phyloP scores from a whole-genome alignment of 2,797 vertebrate species.

The Halcyon badia region DNA sequence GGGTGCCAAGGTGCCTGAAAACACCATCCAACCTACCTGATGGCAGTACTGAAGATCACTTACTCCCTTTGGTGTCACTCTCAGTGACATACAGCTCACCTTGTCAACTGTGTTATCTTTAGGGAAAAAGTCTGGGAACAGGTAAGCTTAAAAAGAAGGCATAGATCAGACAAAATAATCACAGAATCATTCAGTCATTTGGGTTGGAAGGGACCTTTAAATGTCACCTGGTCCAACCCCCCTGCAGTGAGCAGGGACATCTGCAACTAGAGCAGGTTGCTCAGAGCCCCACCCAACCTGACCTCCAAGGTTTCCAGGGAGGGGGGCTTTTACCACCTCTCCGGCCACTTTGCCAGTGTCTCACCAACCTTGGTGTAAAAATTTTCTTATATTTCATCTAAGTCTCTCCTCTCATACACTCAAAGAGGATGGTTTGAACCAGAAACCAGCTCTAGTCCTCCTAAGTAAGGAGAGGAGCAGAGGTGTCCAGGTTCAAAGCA shows the following conservation, averaged over 20 bases:
- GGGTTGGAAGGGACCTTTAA: not conserved
- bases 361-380: not conserved
- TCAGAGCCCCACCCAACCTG: not conserved
- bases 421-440: not conserved
- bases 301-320: not conserved
- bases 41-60: not conserved
- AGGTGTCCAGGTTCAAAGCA: accelerated
- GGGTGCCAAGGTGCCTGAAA: not conserved
- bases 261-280: not conserved
- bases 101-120: not conserved
- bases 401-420: not conserved
- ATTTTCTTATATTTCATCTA: not conserved
- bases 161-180: not conserved
- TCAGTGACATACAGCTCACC: not conserved
- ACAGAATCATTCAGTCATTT: not conserved
- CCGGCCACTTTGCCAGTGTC: not conserved
- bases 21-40: not conserved
- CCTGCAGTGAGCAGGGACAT: not conserved
- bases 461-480: not conserved
- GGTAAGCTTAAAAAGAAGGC: not conserved
- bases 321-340: not conserved
- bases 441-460: not conserved
- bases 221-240: not conserved
- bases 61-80: not conserved
- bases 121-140: not conserved